phyloP scores from a whole-genome alignment of 2,113 vertebrate species.

The Pygoscelis adeliae region DNA sequence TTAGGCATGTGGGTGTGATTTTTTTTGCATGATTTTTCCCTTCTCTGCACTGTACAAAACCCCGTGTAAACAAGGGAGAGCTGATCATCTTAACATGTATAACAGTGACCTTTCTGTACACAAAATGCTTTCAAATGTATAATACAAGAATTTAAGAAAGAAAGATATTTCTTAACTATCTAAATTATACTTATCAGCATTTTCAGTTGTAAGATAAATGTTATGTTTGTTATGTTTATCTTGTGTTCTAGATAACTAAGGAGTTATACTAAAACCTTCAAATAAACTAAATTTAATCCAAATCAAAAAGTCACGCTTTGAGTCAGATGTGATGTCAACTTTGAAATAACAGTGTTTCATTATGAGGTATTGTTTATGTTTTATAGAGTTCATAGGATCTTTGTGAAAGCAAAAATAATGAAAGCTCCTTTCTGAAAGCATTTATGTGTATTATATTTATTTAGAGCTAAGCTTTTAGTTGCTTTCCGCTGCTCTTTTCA shows the following conservation, averaged over 20 bases:
- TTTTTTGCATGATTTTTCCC: background rate
- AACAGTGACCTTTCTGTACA: background rate
- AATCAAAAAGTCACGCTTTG: conserved; percentile 9
- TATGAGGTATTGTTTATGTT: conserved; percentile 31
- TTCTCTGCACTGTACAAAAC: background rate
- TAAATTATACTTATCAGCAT: background rate
- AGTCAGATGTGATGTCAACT: conserved; percentile 44
- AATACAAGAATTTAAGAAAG: background rate
- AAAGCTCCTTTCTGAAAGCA: background rate
- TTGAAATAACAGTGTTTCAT: conserved; percentile 47
- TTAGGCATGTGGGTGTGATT: background rate
- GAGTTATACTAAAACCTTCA: conserved; percentile 41
- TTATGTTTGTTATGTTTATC: conserved; percentile 22
- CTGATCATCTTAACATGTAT: background rate
- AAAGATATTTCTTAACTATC: background rate
- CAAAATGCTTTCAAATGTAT: background rate
- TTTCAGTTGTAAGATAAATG: conserved; percentile 26
- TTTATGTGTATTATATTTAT: background rate
- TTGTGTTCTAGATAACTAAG: conserved; percentile 8
- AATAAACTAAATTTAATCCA: conserved; percentile 47
- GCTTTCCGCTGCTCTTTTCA: background rate
- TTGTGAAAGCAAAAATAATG: conserved; percentile 35
- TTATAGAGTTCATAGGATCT: conserved; percentile 17
- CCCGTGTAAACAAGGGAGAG: background rate
- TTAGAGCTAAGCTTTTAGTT: background rate